Conservation (phyloP, 2,113 vertebrate species). For the Chrysemys picta region DNA sequence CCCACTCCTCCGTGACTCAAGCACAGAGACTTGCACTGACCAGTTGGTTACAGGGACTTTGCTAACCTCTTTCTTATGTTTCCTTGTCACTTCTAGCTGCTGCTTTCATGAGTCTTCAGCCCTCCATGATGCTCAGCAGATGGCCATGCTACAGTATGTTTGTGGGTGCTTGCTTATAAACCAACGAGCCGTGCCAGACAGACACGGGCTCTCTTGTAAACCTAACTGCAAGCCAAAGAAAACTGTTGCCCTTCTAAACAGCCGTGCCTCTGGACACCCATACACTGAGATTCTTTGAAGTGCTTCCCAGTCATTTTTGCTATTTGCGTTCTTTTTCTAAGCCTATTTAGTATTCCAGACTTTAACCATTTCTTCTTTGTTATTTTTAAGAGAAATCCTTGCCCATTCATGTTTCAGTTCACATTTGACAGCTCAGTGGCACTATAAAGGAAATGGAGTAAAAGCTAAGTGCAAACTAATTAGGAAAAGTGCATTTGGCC, state of each 20-base stretch:
- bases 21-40: no score
- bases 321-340: slow-evolving; percentile 10
- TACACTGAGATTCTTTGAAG: not conserved
- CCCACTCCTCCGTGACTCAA: not conserved
- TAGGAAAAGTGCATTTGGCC: not conserved
- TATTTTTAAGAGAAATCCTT: slow-evolving; percentile 6
- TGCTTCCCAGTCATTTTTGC: not conserved
- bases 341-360: not conserved
- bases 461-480: not conserved
- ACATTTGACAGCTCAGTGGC: not conserved
- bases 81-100: not conserved
- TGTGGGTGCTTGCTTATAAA: slow-evolving; percentile 9
- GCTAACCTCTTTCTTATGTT: not conserved
- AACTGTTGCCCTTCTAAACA: not conserved
- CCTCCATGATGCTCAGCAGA: not conserved
- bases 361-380: not conserved
- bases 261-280: not conserved
- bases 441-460: not conserved
- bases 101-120: not conserved
- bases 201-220: not conserved
- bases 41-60: not conserved
- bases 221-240: not conserved
- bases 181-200: not conserved
- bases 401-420: slow-evolving; percentile 12
- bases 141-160: not conserved